These are phyloP conservation scores for Dendrocincla tyrannina DNA, from an alignment of 2,797 vertebrate species.

Conservation along the genomic window DNA sequence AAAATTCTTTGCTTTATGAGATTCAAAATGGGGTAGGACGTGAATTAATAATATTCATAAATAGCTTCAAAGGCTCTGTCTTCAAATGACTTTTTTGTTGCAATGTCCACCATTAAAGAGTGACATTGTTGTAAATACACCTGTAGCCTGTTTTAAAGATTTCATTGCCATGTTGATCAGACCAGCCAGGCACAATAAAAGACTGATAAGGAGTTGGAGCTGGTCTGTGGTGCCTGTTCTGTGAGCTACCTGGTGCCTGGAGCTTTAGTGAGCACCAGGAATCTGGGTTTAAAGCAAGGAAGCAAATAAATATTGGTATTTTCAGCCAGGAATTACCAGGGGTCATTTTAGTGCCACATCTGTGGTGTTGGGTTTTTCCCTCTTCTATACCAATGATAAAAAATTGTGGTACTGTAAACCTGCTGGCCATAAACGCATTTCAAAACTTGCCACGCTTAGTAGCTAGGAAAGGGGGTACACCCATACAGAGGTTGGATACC, in stretches of 20 bases:
- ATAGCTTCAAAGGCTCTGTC: background rate
- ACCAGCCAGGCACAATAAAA: background rate
- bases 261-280: background rate
- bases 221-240: background rate
- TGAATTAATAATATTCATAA: background rate
- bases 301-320: background rate
- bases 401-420: background rate
- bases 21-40: background rate
- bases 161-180: background rate
- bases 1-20: background rate
- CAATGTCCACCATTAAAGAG: background rate
- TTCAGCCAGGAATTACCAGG: background rate
- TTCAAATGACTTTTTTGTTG: background rate
- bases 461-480: background rate
- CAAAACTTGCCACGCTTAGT: rapidly evolving
- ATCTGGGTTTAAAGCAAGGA: background rate
- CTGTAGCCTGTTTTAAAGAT: background rate
- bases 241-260: background rate
- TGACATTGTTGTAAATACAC: background rate
- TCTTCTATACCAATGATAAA: background rate
- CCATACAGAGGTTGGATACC: background rate
- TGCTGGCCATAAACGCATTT: background rate
- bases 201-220: background rate
- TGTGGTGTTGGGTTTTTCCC: rapidly evolving
- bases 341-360: background rate